Conservation (phyloP, 2,888 invertebrate genomes). For the Synanthedon formicaeformis region DNA sequence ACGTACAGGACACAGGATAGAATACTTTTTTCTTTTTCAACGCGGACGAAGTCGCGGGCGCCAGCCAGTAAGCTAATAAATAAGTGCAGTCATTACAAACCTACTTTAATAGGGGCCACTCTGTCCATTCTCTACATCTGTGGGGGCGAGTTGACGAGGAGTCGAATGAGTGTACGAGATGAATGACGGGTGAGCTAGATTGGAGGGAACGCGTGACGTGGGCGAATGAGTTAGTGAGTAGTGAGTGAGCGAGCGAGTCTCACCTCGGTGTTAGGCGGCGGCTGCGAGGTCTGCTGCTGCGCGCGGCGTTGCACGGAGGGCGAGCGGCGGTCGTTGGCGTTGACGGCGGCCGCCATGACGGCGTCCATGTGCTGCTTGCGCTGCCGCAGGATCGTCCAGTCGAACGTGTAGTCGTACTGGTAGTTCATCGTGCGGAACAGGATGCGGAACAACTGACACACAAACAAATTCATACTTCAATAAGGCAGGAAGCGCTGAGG, state of each 20-base stretch:
- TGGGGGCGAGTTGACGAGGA: too few species aligned
- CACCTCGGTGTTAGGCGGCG: slow-evolving; percentile 58
- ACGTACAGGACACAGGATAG: too few species aligned
- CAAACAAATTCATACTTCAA: not conserved
- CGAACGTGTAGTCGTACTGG: slow-evolving; percentile 99
- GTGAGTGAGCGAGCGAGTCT: not conserved
- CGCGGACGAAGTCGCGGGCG: too few species aligned
- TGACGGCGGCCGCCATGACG: slow-evolving; percentile 44
- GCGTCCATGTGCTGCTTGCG: slow-evolving; percentile 72
- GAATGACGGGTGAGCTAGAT: too few species aligned
- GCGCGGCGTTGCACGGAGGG: slow-evolving; percentile 59
- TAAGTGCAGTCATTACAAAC: too few species aligned
- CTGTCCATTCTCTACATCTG: too few species aligned
- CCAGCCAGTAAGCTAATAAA: too few species aligned
- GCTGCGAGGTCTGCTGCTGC: slow-evolving; percentile 47
- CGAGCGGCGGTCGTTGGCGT: slow-evolving; percentile 52
- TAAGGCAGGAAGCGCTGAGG: not conserved
- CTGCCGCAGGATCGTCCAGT: slow-evolving; percentile 99
- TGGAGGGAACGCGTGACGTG: too few species aligned
- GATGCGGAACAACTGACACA: slow-evolving; percentile 86
- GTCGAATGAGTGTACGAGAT: too few species aligned
- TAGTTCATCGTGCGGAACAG: slow-evolving; percentile 99
- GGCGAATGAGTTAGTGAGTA: not conserved
- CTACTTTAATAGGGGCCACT: too few species aligned
- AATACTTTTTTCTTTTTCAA: too few species aligned